Percentiles rank a stretch among this genome's conserved stretches.
phyloP scores from a whole-genome alignment of 1,140 invertebrate genomes.

The Stratiolaelaps scimitus region DNA sequence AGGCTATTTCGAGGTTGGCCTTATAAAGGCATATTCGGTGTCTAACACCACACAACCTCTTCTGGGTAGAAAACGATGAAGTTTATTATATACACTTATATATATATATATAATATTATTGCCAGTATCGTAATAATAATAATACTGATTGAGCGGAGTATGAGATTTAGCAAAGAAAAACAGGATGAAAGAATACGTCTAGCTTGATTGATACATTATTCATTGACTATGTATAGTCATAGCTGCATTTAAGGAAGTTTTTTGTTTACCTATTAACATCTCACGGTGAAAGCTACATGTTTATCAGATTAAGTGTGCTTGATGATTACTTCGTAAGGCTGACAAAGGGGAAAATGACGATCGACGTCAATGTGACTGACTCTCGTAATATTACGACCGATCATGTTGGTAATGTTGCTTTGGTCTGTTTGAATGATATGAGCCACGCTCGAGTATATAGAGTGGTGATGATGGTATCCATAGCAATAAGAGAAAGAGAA shows the following conservation, averaged over 20 bases:
- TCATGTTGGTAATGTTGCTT: not conserved
- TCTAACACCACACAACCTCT: slow-evolving; percentile 8
- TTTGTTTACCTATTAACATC: too few relatives aligned
- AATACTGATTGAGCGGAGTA: not conserved
- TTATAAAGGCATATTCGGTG: slow-evolving; percentile 21
- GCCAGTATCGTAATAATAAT: too few relatives aligned
- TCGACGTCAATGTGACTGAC: not conserved
- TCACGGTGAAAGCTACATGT: too few relatives aligned
- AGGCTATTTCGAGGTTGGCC: slow-evolving; percentile 10
- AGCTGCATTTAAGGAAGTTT: too few relatives aligned
- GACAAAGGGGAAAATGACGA: not conserved
- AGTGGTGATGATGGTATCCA: slow-evolving; percentile 4
- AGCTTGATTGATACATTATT: slow-evolving; percentile 4
- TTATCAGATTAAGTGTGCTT: too few relatives aligned
- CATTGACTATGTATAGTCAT: too few relatives aligned
- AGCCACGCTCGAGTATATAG: not conserved
- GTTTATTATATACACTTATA: too few relatives aligned
- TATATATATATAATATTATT: too few relatives aligned
- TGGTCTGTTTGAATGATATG: not conserved
- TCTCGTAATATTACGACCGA: slow-evolving; percentile 3
- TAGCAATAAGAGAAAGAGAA: slow-evolving; percentile 9
- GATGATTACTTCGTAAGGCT: not conserved
- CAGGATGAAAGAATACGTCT: not conserved
- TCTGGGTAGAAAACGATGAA: not conserved
- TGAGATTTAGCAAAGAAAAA: not conserved